Conservation (phyloP, 2,113 vertebrate genomes). For the Atrichornis clamosus region DNA sequence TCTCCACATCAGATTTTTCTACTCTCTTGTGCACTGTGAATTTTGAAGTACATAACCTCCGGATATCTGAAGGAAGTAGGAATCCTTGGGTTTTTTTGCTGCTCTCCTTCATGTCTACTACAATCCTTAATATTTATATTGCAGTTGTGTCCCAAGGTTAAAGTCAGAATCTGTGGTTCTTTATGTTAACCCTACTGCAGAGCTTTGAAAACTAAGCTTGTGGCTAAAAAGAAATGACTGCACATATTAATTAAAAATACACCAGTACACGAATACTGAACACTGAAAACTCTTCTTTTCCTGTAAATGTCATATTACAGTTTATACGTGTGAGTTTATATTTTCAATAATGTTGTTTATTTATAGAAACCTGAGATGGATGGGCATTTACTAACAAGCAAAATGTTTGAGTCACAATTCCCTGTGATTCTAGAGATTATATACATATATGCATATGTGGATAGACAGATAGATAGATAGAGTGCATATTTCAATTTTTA, state of each 20-base stretch:
- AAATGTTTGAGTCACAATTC: neutral
- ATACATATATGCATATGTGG: neutral
- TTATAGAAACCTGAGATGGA: neutral
- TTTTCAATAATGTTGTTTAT: neutral
- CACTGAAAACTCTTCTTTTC: neutral
- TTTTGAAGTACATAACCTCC: neutral
- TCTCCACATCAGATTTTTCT: neutral
- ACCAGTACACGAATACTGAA: neutral
- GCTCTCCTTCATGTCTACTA: neutral
- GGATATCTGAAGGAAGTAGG: neutral
- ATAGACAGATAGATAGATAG: neutral
- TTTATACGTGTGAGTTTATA: neutral
- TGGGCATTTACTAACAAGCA: rapidly evolving
- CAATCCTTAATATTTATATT: neutral
- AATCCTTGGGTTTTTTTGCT: neutral
- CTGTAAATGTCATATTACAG: neutral
- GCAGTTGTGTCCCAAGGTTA: neutral
- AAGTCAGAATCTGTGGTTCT: neutral
- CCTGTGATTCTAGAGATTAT: neutral
- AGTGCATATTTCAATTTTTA: neutral
- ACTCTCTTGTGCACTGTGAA: neutral
- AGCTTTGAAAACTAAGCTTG: neutral
- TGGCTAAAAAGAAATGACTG: neutral
- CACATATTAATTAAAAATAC: neutral
- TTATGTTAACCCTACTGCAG: neutral